Conservation (phyloP, 2,113 vertebrate genomes). For the Salminus brasiliensis region DNA sequence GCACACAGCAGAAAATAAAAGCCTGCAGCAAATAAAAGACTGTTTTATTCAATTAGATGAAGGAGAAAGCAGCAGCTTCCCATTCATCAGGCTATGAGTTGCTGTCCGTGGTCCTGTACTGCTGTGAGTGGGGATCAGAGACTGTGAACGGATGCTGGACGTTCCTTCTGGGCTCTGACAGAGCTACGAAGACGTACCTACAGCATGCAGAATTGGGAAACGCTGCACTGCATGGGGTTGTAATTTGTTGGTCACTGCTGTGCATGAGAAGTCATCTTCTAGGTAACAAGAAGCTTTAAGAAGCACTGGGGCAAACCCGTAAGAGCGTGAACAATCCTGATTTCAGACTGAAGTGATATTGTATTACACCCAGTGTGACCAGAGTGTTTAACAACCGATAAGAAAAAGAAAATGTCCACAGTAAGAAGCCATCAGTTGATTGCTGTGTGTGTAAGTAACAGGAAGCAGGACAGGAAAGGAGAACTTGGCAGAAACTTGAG, state of each 20-base stretch:
- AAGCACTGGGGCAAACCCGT: not conserved
- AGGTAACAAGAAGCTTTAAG: not conserved
- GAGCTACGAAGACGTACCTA: not conserved
- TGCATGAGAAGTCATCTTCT: not conserved
- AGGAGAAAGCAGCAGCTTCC: not conserved
- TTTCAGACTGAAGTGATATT: not conserved
- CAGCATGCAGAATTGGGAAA: constrained; percentile 16
- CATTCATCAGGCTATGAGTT: constrained; percentile 6
- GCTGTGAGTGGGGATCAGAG: not conserved
- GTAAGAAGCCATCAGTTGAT: not conserved
- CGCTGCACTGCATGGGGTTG: not conserved
- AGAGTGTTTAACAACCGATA: not conserved
- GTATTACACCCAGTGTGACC: not conserved
- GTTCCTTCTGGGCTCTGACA: not conserved
- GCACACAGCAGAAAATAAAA: not conserved
- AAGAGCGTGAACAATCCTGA: not conserved
- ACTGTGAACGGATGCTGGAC: not conserved
- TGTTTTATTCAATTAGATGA: constrained; percentile 4
- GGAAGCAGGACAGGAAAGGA: constrained; percentile 15
- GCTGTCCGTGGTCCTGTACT: not conserved
- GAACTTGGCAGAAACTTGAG: constrained; percentile 34
- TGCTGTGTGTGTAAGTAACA: not conserved
- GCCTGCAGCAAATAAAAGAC: not conserved
- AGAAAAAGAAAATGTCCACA: not conserved
- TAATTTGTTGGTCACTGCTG: not conserved